Base-by-base conservation (phyloP, 2,797 vertebrate species). In the Meriones psammophilus region DNA sequence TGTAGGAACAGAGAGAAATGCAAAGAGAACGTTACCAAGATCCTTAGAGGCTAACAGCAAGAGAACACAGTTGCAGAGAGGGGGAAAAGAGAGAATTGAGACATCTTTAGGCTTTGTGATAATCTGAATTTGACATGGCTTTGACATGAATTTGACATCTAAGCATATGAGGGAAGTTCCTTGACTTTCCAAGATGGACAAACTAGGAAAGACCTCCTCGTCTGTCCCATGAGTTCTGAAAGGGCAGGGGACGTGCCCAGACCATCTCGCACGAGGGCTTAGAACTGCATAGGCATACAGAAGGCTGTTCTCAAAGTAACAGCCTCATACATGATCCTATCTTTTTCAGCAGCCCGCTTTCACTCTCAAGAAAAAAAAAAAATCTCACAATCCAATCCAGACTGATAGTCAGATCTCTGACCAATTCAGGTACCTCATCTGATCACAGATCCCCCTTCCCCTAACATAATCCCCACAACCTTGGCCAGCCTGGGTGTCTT, bases 1-100 rank as follows among this genome's bases (percentile, higher is more conserved):
- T 46, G 36, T 50, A 74, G 80, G 69, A 93, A 77, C 33, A 66
- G 12, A 66, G 26, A 91, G 92, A 77, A 92, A 88, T 73, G 71
- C 50, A 78, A 86, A 54, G 76, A 36, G 68, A 85, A 58, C 79
- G 56, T 46, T 33, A 83, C 64, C 62, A 5, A 94, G 83, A 74
- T 92, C 84, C 62, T 93, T 50, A 68, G n/a, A 69, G 30, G 24
- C 28, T n/a, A 30, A 77, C 8, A 24, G 28, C 56, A 77, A 89
- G 60, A 56, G 36, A 90, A 58, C 58, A 64, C 81, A 39, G 36
- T 24, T 8, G 1, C 85, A 33, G 9, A 60, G 60, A 50, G 46
- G 17, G 68, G 1, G 28, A 58, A 46, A 42, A 5, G 14, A n/a
- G 71, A 60, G 84, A 94, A 69, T 15, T 80, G 56, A 88, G 88